Evolutionary conservation across 1,140 invertebrate species (phyloP).

Genomic region (Diorhabda sublineata): DNA sequence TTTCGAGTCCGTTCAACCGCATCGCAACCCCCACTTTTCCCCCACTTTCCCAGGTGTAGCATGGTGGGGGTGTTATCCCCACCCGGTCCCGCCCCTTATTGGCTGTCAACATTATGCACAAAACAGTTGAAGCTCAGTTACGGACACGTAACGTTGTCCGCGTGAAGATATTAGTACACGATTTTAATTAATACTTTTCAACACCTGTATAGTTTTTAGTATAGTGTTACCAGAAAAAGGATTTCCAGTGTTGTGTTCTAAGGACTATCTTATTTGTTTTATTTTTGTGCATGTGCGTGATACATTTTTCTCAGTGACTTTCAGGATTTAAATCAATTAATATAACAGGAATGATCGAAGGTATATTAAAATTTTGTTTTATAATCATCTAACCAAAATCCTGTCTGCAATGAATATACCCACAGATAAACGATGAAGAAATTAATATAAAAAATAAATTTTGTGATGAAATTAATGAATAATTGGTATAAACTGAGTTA

Average conservation of each 20-base stretch:
- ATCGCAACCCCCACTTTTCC: conserved; percentile 33
- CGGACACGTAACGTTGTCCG: conserved; percentile 44
- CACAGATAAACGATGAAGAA: no score
- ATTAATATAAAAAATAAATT: no score
- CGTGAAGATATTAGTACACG: conserved; percentile 37
- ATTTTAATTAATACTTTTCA: conserved; percentile 34
- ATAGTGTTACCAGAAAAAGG: conserved; percentile 17
- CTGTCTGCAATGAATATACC: no score
- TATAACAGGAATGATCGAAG: conserved; percentile 36
- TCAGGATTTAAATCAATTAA: conserved; percentile 29
- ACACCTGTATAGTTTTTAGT: conserved; percentile 37
- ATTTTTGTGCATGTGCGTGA: conserved; percentile 17
- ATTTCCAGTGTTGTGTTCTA: conserved; percentile 21
- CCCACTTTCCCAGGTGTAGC: conserved; percentile 39
- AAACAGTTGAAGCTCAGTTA: conserved; percentile 45
- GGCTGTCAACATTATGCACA: conserved; percentile 43
- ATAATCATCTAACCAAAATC: not conserved
- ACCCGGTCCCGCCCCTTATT: conserved; percentile 44
- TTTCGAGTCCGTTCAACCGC: conserved; percentile 44
- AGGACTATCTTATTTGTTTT: conserved; percentile 22
- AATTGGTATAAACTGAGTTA: no score
- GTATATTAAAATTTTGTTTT: conserved; percentile 18
- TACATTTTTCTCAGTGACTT: conserved; percentile 31
- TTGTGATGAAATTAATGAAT: no score
- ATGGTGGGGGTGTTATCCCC: conserved; percentile 39